A percentile compares a stretch with the other conserved stretches of the same genome.
These are phyloP conservation scores for Apis cerana DNA, from an alignment of 1,140 invertebrate genomes.

Conservation along the genomic window DNA sequence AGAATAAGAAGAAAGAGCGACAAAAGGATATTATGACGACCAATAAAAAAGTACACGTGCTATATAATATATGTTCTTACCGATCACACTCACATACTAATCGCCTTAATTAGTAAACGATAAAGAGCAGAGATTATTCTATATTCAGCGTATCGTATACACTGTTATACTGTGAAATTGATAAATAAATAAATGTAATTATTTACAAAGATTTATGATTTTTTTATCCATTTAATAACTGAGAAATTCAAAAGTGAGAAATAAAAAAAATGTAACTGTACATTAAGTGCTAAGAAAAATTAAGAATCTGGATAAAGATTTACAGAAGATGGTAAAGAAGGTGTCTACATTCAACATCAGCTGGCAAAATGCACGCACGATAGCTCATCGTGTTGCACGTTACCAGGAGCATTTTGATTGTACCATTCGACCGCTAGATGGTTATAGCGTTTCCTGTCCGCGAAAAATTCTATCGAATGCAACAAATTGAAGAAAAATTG, in stretches of 20 bases:
- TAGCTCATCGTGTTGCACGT: background rate
- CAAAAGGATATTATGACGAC: slow-evolving; percentile 63
- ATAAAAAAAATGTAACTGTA: too few species aligned
- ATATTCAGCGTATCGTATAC: slow-evolving; percentile 75
- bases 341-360: background rate
- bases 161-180: slow-evolving; percentile 78
- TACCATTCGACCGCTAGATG: background rate
- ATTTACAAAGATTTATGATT: slow-evolving; percentile 65
- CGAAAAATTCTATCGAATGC: background rate
- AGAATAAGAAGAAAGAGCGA: slow-evolving; percentile 15
- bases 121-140: slow-evolving; percentile 73
- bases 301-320: background rate
- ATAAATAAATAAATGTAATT: slow-evolving; percentile 79
- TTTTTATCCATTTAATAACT: background rate
- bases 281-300: background rate
- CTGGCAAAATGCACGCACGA: background rate
- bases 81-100: slow-evolving; percentile 77
- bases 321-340: background rate
- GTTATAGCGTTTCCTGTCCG: background rate
- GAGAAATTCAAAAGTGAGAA: background rate
- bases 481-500: background rate
- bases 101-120: slow-evolving; percentile 77
- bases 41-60: slow-evolving; percentile 71
- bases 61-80: slow-evolving; percentile 76
- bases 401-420: background rate